phyloP scores from a whole-genome alignment of 2,113 vertebrate genomes.

The Pelusios castaneus region DNA sequence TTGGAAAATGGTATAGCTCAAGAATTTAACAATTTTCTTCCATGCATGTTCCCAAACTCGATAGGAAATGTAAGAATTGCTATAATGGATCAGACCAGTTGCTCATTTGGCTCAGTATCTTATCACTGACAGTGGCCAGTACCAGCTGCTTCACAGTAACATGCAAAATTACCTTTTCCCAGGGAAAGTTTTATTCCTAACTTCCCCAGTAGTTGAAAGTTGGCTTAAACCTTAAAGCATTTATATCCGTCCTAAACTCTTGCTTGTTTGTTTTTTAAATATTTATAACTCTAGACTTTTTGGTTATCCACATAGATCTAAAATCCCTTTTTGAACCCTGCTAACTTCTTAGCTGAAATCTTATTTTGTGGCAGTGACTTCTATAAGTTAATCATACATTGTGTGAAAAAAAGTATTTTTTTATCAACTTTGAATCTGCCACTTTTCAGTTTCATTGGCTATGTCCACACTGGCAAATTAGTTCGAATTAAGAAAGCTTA shows the following conservation, averaged over 20 bases:
- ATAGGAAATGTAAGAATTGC: neutral
- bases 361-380: neutral
- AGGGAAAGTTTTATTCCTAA: neutral
- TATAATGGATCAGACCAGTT: neutral
- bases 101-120: neutral
- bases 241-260: neutral
- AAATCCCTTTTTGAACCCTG: neutral
- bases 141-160: neutral
- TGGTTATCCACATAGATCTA: neutral
- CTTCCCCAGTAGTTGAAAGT: neutral
- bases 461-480: too few species aligned
- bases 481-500: too few species aligned
- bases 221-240: neutral
- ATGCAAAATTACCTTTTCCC: neutral
- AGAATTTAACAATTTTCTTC: neutral
- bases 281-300: neutral
- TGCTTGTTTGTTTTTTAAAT: neutral
- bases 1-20: neutral
- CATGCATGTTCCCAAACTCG: neutral
- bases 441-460: neutral
- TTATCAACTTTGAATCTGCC: neutral
- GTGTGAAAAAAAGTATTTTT: neutral
- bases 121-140: neutral
- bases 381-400: neutral
- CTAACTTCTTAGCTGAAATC: neutral